Evolutionary conservation across 2,797 vertebrate genomes (phyloP).

Genomic region (Zalophus californianus): DNA sequence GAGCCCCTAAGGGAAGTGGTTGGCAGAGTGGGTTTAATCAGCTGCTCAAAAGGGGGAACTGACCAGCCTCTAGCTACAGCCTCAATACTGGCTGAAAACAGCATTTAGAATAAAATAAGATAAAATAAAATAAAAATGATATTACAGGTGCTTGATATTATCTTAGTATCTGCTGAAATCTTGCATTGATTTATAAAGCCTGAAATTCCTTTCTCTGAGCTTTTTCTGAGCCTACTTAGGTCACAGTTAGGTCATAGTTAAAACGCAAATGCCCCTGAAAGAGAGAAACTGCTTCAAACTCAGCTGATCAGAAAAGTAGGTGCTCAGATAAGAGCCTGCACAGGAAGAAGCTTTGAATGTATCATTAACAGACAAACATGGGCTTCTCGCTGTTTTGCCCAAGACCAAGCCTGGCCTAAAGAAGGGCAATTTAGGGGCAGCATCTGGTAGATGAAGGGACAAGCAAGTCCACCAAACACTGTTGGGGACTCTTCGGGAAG

Average conservation of each 20-base stretch:
- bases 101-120: neutral
- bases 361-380: neutral
- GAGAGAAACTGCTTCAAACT: neutral
- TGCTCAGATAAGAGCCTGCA: too few relatives aligned
- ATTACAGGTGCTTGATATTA: neutral
- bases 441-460: neutral
- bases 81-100: neutral
- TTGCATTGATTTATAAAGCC: neutral
- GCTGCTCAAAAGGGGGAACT: neutral
- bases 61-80: neutral
- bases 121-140: neutral
- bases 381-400: neutral
- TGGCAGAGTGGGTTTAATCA: neutral
- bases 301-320: neutral
- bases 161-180: neutral
- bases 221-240: neutral
- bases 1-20: neutral
- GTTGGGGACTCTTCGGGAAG: neutral
- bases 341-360: neutral
- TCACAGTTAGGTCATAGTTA: neutral
- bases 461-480: neutral
- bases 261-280: neutral
- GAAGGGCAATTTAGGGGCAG: neutral
- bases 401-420: neutral
- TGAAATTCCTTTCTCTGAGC: neutral